Percentiles rank a stretch among this genome's conserved stretches.
Evolutionary conservation across 2,888 invertebrate genomes (phyloP).

Genomic region (Dioctria linearis): DNA sequence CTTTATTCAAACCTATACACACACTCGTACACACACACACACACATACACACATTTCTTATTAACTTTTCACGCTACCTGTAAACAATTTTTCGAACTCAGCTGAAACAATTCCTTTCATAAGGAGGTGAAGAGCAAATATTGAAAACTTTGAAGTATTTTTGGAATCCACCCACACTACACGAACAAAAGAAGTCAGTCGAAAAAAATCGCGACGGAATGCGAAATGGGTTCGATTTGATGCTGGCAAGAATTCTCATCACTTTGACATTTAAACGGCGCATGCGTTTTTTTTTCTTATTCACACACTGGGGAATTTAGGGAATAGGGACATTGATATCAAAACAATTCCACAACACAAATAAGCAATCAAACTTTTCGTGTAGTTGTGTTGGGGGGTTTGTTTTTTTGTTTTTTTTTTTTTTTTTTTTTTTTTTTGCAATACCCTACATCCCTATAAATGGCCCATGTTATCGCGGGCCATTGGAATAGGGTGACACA

Average conservation of each 20-base stretch:
- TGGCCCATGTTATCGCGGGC: not conserved
- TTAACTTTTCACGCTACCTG: not conserved
- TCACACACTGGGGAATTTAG: too few relatives aligned
- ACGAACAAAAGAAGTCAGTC: not conserved
- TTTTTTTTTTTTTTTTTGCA: not conserved
- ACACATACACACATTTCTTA: too few relatives aligned
- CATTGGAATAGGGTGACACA: not conserved
- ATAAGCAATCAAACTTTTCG: conserved; percentile 7
- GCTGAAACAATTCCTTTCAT: not conserved
- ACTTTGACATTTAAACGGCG: conserved; percentile 38
- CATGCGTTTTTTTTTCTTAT: not conserved
- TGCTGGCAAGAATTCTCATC: conserved; percentile 44
- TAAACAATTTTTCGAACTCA: not conserved
- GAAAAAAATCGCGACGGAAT: conserved; percentile 19
- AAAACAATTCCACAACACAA: conserved; percentile 33
- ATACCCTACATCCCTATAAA: not conserved
- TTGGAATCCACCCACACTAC: not conserved
- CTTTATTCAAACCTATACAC: not conserved
- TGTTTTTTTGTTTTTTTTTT: not conserved
- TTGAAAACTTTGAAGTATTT: too few relatives aligned
- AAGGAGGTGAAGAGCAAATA: not conserved
- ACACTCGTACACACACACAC: not conserved
- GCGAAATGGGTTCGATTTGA: conserved; percentile 30
- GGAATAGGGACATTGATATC: conserved; percentile 12
- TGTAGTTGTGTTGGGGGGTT: not conserved